Evolutionary conservation across 2,888 invertebrate species (phyloP), one percentile per base, ranked within the genome.

Genomic region (Ypsolopha scabrella): DNA sequence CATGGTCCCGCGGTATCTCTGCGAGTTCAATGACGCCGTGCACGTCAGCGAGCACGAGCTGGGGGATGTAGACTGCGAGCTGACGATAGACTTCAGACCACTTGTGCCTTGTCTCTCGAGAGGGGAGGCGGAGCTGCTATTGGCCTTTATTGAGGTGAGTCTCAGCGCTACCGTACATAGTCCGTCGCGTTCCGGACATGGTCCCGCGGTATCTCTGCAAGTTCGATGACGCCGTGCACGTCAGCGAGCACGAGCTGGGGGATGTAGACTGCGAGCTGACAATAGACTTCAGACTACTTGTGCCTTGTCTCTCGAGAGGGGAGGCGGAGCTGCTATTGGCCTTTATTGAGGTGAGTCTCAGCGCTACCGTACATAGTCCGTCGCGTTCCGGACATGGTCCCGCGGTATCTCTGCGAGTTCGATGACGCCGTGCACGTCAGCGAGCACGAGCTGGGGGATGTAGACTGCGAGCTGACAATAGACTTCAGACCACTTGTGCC

Each of bases 181-280:
- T 94, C 1, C 89, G 94, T 11, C 88, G 94, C 57, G 95, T 94
- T 0, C 95, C 95, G 0, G 93, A 94, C 58, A 93, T 94, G 6
- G 88, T 95, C 44, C 92, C 93, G 0, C 90, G 92, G 50, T 88
- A 93, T 51, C 74, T 92, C 50, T 78, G 88, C 47, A 92, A 93
- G 67, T 88, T 95, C 45, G 94, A 94, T 61, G 88, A 91, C 39
- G 91, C 94, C 0, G 92, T 95, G 10, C 91, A 91, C 58, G 88
- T 94, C 7, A 93, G 93, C 62, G 95, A 95, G 63, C 94, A 95
- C 62, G 95, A 95, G 68, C 86, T 95, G 33, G 94, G 94, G 0
- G 95, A 95, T 61, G 93, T 94, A 0, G 95, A 95, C 66, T 95
- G 95, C 62, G 94, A 95, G 70, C 87, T 95, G 2, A 92, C 86